Evolutionary conservation across 1,140 invertebrate species (phyloP).

Genomic region (Polypedilum vanderplanki): DNA sequence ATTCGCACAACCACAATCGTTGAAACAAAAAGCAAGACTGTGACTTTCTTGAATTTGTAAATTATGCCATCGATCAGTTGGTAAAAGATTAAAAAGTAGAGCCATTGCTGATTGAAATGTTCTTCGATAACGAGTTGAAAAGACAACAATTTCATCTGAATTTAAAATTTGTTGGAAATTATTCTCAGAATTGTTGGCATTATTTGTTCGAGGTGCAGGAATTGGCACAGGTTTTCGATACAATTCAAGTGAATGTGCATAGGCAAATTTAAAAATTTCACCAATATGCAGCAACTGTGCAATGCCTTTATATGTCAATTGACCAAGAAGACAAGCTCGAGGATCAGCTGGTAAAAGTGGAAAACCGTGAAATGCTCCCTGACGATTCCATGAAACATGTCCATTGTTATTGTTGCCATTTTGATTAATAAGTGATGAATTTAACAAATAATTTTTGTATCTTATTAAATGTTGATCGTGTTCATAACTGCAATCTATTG

Average conservation of each 20-base stretch:
- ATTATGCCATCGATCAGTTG: constrained; percentile 45
- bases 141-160: constrained; percentile 60
- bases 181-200: constrained; percentile 29
- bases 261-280: constrained; percentile 59
- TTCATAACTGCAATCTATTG: constrained; percentile 64
- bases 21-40: constrained; percentile 77
- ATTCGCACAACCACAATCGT: constrained; percentile 71
- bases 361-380: constrained; percentile 77
- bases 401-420: constrained; percentile 45
- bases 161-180: constrained; percentile 39
- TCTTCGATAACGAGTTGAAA: constrained; percentile 74
- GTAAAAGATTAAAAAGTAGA: constrained; percentile 67
- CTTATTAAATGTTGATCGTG: constrained; percentile 47
- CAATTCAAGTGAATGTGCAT: constrained; percentile 53
- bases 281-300: constrained; percentile 73
- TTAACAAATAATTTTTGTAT: constrained; percentile 41
- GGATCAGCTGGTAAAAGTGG: constrained; percentile 58
- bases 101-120: constrained; percentile 85
- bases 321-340: constrained; percentile 57
- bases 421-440: constrained; percentile 50
- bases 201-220: constrained; percentile 23
- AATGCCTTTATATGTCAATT: constrained; percentile 63
- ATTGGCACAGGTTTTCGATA: constrained; percentile 35
- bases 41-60: constrained; percentile 58
- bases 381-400: constrained; percentile 62